phyloP scores from a whole-genome alignment of 2,113 vertebrate species.

The Catagonus wagneri region DNA sequence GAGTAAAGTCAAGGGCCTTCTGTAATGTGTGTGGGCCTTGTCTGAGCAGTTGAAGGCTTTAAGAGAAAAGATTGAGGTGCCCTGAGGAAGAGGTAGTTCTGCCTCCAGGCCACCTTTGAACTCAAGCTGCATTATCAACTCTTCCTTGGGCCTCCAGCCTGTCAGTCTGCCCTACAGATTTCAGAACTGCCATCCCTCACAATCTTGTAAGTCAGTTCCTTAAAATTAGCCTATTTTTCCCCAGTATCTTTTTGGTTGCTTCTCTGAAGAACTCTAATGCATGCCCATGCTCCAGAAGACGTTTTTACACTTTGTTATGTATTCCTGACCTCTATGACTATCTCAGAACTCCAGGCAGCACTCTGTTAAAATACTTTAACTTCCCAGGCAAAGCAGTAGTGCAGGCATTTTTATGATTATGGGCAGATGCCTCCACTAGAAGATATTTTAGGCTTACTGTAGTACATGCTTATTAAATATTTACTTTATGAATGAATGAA shows the following conservation, averaged over 20 bases:
- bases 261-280: neutral
- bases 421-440: neutral
- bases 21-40: neutral
- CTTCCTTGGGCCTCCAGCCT: neutral
- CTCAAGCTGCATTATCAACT: neutral
- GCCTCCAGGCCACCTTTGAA: neutral
- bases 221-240: neutral
- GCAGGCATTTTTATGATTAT: neutral
- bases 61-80: neutral
- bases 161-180: neutral
- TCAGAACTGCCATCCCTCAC: neutral
- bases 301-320: neutral
- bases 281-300: neutral
- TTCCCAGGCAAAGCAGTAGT: neutral
- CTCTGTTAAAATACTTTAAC: neutral
- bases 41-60: neutral
- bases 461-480: conserved; percentile 22
- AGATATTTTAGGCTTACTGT: neutral
- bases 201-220: neutral
- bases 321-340: neutral
- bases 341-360: neutral
- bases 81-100: neutral
- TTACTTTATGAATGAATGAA: conserved; percentile 24
- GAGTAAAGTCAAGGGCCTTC: neutral
- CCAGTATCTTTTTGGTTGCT: neutral